Base-by-base conservation (phyloP, 2,888 invertebrate species). In the Adineta ricciae region DNA sequence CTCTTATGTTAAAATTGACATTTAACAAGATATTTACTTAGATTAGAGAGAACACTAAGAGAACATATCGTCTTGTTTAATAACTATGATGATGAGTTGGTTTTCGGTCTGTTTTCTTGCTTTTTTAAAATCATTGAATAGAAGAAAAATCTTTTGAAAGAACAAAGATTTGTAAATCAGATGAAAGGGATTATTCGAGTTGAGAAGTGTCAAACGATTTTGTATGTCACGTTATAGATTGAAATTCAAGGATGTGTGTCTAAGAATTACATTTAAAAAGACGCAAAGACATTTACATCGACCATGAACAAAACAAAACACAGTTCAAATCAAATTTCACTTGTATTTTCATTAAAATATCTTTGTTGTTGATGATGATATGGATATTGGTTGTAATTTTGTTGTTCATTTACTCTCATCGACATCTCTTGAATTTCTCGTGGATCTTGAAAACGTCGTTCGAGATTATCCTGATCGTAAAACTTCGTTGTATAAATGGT, bases 381-480 rank as follows among this genome's bases (percentile, higher is more conserved):
- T 64, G 32, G 64, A 64, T 32, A 16, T 32, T 16, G 11, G 16
- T 27, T 32, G 0, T 27, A 27, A 64, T 64, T 64, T 32, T 27
- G 64, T 32, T 38, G 78, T 78, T 41, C n/a, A 78, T 78, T 41
- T n/a, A 78, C n/a, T 41, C n/a, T 78, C 38, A 78, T 7, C 2
- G 78, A 78, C 78, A 78, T 78, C 41, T 78, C 24, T 41, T 78
- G 78, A 41, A 41, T 24, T 78, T 78, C 78, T 78, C 41, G 7
- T 41, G 5, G 4, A 2, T 78, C 78, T 24, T n/a, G 9, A 16
- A 19, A 32, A 64, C 19, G 14, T 64, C 27, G 36, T 19, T 32
- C 3, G 32, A 5, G 14, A 78, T 41, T n/a, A 78, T 78, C 41
- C 24, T 36, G 41, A 11, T 78, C 78, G 41, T 78, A 78, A 41